Conservation (phyloP, 2,113 vertebrate species). For the Petromus typicus region DNA sequence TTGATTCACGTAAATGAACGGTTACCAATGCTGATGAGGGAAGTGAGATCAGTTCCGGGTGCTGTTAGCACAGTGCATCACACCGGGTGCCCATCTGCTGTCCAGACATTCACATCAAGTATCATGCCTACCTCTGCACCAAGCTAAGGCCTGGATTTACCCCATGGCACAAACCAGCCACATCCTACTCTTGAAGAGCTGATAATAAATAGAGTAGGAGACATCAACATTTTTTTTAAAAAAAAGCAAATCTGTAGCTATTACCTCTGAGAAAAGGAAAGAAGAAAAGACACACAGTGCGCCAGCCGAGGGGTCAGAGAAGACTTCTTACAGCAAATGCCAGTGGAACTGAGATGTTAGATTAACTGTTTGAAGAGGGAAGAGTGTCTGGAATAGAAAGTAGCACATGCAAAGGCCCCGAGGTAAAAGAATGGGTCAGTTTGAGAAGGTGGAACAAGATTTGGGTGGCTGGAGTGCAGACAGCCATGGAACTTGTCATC, state of each 20-base stretch:
- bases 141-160: background rate
- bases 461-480: background rate
- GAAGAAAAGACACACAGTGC: background rate
- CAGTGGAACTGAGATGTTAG: fast-evolving
- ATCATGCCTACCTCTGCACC: background rate
- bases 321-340: background rate
- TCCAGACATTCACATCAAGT: fast-evolving
- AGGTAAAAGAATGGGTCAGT: background rate
- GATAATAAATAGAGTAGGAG: background rate
- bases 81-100: fast-evolving
- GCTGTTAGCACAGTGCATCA: background rate
- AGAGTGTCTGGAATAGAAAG: background rate
- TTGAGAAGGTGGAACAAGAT: background rate
- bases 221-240: fast-evolving
- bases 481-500: fast-evolving
- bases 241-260: background rate
- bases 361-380: background rate
- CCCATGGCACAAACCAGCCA: background rate
- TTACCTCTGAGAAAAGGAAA: background rate
- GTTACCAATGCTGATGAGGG: background rate
- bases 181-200: background rate
- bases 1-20: background rate
- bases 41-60: fast-evolving
- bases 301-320: too few relatives aligned
- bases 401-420: background rate